A percentile compares a stretch with the other conserved stretches of the same genome.
These are phyloP conservation scores for Sebastes fasciatus DNA, from an alignment of 2,113 vertebrate genomes.

Conservation along the genomic window DNA sequence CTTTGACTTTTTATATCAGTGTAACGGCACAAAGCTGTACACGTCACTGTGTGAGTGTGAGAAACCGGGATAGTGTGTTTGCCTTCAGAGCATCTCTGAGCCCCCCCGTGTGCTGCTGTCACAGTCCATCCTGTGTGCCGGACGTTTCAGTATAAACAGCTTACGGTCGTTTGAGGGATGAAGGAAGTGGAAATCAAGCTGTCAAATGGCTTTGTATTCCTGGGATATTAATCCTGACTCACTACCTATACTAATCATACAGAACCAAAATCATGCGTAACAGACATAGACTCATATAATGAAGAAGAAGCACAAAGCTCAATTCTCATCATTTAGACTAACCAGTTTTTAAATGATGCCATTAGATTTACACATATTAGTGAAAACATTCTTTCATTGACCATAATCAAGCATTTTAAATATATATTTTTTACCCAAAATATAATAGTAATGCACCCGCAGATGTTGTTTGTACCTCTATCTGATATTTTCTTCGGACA, in stretches of 20 bases:
- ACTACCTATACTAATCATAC: neutral
- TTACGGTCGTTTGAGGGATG: neutral
- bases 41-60: constrained; percentile 21
- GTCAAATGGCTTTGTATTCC: neutral
- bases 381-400: neutral
- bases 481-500: neutral
- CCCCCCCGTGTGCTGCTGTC: constrained; percentile 14
- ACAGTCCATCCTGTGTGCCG: neutral
- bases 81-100: constrained; percentile 44
- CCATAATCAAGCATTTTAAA: neutral
- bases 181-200: neutral
- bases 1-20: constrained; percentile 25
- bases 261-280: neutral
- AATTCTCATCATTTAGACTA: too few species aligned
- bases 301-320: too few species aligned
- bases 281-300: neutral
- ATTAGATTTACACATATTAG: neutral
- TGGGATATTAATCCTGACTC: neutral
- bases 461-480: neutral
- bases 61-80: constrained; percentile 27
- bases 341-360: too few species aligned
- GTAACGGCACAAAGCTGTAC: constrained; percentile 23
- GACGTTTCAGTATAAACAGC: neutral
- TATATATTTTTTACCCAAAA: neutral
- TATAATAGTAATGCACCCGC: neutral